A percentile compares a stretch with the other conserved stretches of the same genome.
phyloP scores from a whole-genome alignment of 2,797 vertebrate species.

The Enteromius fasciolatus region DNA sequence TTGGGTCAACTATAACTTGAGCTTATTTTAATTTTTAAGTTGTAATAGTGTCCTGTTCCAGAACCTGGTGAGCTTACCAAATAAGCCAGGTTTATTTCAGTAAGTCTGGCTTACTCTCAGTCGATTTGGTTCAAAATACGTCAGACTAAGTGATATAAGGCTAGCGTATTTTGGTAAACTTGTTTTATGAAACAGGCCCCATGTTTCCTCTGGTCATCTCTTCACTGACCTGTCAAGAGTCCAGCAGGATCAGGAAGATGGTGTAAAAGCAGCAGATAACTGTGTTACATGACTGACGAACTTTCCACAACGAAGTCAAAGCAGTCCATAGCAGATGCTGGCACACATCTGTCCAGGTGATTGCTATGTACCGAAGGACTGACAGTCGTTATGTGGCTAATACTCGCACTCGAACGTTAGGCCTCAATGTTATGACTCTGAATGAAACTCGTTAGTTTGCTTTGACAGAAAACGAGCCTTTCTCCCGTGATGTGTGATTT shows the following conservation, averaged over 20 bases:
- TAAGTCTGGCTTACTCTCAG: too few relatives aligned
- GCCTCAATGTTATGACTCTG: conserved; percentile 26
- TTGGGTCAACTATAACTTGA: not conserved
- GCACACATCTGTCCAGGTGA: not conserved
- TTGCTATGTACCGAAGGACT: not conserved
- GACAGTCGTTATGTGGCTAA: not conserved
- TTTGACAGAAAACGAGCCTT: not conserved
- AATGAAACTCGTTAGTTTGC: not conserved
- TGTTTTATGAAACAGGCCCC: too few relatives aligned
- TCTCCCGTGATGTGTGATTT: not conserved
- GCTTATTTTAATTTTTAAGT: not conserved
- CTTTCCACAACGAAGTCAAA: not conserved
- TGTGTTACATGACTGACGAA: not conserved
- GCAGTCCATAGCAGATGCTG: not conserved
- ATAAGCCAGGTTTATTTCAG: too few relatives aligned
- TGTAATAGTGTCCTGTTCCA: not conserved
- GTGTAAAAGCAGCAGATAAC: not conserved
- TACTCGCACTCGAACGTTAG: not conserved
- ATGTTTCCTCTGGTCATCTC: not conserved
- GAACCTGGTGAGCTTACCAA: not conserved
- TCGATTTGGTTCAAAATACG: too few relatives aligned
- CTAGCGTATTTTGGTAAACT: too few relatives aligned
- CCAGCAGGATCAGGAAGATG: not conserved
- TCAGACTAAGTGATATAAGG: too few relatives aligned
- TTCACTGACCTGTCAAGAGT: not conserved